These are phyloP conservation scores for Zaprionus davidi DNA, from an alignment of 1,140 invertebrate species.

Conservation along the genomic window DNA sequence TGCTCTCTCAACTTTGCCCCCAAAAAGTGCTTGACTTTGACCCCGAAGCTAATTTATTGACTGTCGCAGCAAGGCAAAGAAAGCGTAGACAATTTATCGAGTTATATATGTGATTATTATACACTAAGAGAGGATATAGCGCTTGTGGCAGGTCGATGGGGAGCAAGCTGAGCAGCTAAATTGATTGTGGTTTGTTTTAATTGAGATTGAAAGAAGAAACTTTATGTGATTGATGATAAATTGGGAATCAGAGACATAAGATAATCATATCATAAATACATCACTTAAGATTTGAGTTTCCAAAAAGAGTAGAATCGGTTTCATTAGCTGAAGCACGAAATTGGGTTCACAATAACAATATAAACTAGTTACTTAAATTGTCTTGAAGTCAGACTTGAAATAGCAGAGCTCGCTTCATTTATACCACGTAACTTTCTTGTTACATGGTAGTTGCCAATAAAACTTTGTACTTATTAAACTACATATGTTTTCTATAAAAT, in stretches of 20 bases:
- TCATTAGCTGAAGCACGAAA: too few species aligned
- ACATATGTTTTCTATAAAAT: background rate
- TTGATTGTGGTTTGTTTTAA: background rate
- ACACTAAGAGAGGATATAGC: background rate
- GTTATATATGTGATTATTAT: conserved; percentile 5
- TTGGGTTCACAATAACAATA: background rate
- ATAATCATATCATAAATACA: background rate
- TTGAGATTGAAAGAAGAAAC: background rate
- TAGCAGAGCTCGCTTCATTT: background rate
- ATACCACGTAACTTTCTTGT: background rate
- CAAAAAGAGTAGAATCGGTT: too few species aligned
- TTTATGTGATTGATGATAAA: background rate
- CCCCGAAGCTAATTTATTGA: conserved; percentile 26
- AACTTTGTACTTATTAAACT: background rate
- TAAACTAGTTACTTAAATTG: background rate
- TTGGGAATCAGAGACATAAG: background rate
- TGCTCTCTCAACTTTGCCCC: conserved; percentile 12
- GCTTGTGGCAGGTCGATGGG: background rate
- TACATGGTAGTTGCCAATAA: background rate
- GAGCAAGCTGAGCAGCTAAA: background rate
- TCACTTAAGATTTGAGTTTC: too few species aligned
- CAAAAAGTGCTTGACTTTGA: conserved; percentile 13
- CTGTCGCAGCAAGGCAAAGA: background rate
- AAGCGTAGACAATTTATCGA: background rate
- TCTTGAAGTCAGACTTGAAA: background rate